Evolutionary conservation across 2,888 invertebrate species (phyloP).

Genomic region (Psylliodes chrysocephalus): DNA sequence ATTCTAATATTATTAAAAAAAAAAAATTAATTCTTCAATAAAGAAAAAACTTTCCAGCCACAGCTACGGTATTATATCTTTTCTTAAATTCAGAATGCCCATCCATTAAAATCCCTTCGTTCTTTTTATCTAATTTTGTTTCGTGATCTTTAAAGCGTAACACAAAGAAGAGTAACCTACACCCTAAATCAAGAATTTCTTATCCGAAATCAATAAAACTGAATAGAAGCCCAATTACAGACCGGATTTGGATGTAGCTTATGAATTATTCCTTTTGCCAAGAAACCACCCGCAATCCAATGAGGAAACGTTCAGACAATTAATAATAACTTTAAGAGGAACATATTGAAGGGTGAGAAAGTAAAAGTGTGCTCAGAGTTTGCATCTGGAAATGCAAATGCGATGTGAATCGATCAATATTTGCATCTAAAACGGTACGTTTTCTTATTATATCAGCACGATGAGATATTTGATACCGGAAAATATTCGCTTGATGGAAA

Average conservation of each 20-base stretch:
- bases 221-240: too few relatives aligned
- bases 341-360: not conserved
- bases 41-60: too few relatives aligned
- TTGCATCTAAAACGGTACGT: conserved; percentile 53
- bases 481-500: not conserved
- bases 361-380: conserved; percentile 31
- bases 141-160: too few relatives aligned
- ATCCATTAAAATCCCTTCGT: too few relatives aligned
- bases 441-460: conserved; percentile 36
- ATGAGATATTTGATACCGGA: not conserved
- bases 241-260: not conserved
- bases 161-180: too few relatives aligned
- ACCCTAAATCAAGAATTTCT: too few relatives aligned
- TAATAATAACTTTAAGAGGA: not conserved
- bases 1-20: too few relatives aligned
- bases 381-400: conserved; percentile 43
- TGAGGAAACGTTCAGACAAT: not conserved
- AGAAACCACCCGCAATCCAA: not conserved
- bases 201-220: too few relatives aligned
- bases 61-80: too few relatives aligned
- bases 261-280: not conserved
- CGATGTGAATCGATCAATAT: conserved; percentile 41
- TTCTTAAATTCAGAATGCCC: too few relatives aligned
- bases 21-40: too few relatives aligned
- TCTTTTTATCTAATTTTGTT: too few relatives aligned